These are phyloP conservation scores for Hemibagrus wyckioides DNA, from an alignment of 2,113 vertebrate species.

Conservation along the genomic window DNA sequence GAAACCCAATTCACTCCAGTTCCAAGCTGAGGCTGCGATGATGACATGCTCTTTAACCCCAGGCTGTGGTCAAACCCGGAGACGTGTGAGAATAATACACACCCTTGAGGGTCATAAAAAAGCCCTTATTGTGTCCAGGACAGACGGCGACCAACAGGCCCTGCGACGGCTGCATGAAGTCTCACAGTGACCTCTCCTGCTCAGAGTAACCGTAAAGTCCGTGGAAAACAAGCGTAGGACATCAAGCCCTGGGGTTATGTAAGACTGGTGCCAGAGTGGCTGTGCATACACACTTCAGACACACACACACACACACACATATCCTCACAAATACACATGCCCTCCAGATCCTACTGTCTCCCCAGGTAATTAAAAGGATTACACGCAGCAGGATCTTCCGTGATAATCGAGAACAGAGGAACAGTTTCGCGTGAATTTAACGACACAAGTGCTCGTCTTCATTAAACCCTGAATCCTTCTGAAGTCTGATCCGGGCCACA, in stretches of 20 bases:
- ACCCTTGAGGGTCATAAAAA: conserved; percentile 48
- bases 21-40: not conserved
- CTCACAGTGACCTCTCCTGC: conserved; percentile 28
- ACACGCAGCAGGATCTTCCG: not conserved
- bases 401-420: not conserved
- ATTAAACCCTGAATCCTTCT: conserved; percentile 25
- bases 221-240: conserved; percentile 29
- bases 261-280: conserved; percentile 40
- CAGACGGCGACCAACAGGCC: conserved; percentile 49
- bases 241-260: conserved; percentile 35
- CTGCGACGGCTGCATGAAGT: conserved; percentile 28
- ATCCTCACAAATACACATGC: conserved; percentile 3
- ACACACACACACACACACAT: conserved; percentile 17
- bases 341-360: conserved; percentile 4
- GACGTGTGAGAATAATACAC: conserved; percentile 27
- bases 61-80: conserved; percentile 29
- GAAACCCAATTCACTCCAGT: not conserved
- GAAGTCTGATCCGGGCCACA: not conserved
- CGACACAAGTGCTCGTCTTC: not conserved
- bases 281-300: conserved; percentile 12
- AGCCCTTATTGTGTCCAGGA: conserved; percentile 46
- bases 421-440: not conserved
- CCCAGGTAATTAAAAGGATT: conserved; percentile 12
- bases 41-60: conserved; percentile 18
- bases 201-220: conserved; percentile 13